Base-by-base conservation (phyloP, 2,113 vertebrate genomes). In the Fulica atra region DNA sequence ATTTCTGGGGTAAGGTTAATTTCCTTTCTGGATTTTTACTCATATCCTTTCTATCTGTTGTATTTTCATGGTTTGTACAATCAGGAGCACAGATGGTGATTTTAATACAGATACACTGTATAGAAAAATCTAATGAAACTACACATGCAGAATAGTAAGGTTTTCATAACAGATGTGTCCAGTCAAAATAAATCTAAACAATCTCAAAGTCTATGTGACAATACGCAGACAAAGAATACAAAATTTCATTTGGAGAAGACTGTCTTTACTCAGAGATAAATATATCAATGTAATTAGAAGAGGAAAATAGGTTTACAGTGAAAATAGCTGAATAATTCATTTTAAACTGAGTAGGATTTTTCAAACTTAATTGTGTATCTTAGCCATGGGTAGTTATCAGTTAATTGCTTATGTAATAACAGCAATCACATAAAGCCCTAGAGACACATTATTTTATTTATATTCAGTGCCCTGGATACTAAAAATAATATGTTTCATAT, bases 41-140 rank as follows among this genome's bases (percentile, higher is more conserved):
- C 56, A 89, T 94, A 91, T 89, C 54, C 59, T 91, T 46, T 54
- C 23, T 71, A 35, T 82, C 61, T 56, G 16, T 50, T 86, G 6
- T 92, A 57, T 73, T 82, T 53, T 79, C 48, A 61, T 80, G 50
- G 77, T 82, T 89, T 88, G n/a, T 89, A 50, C 40, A 48, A 36
- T 69, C 63, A 46, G 59, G n/a, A 92, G 56, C 40, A 83, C 40
- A 71, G 63, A 53, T 73, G 4, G 26, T 69, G 91, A 85, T 96
- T 93, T 93, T 94, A 95, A 93, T 96, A 86, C 68, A 83, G 87
- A 97, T 96, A 93, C 9, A 31, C 20, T 51, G 9, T 35, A 60
- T 54, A 61, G 71, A 31, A 94, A 95, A 88, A 83, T 80, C 16
- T 63, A 74, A 95, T 95, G 89, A 89, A 92, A 65, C 44, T 87